Conservation (phyloP, 2,888 invertebrate genomes). For the Lithophane socia region DNA sequence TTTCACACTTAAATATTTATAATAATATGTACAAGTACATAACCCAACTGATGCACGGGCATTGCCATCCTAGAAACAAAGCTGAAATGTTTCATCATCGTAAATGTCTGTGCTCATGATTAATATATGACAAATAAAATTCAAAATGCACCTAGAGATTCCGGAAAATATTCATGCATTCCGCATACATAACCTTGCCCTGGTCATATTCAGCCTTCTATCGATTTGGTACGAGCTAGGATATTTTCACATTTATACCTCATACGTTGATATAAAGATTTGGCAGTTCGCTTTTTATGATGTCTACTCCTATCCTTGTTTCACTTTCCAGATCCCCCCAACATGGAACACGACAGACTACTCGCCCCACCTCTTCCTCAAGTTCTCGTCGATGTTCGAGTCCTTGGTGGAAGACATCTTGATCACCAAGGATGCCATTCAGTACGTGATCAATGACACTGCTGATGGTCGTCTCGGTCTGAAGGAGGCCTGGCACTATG, state of each 20-base stretch:
- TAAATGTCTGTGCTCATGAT: neutral
- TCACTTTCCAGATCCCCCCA: slow-evolving; percentile 70
- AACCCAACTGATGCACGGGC: neutral
- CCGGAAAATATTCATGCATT: neutral
- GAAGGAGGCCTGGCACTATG: slow-evolving; percentile 76
- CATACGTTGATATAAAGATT: neutral
- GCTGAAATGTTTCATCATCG: neutral
- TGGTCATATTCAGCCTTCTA: neutral
- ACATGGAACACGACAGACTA: slow-evolving; percentile 77
- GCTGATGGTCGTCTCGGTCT: slow-evolving; percentile 66
- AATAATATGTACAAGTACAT: neutral
- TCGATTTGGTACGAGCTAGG: too few species aligned
- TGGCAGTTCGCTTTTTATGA: neutral
- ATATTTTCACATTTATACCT: neutral
- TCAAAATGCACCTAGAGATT: too few species aligned
- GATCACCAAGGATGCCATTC: slow-evolving; percentile 70
- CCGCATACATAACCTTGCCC: neutral
- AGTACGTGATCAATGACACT: slow-evolving; percentile 69
- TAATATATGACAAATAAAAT: neutral
- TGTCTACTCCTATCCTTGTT: too few species aligned
- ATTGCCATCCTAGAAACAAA: neutral
- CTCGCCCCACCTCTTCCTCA: slow-evolving; percentile 80
- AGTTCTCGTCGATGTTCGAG: slow-evolving; percentile 81
- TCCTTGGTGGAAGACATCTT: slow-evolving; percentile 76
- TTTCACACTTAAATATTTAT: neutral